Evolutionary conservation across 2,113 vertebrate genomes (phyloP), one percentile per base, ranked within the genome.

Genomic region (Balaenoptera acutorostrata): DNA sequence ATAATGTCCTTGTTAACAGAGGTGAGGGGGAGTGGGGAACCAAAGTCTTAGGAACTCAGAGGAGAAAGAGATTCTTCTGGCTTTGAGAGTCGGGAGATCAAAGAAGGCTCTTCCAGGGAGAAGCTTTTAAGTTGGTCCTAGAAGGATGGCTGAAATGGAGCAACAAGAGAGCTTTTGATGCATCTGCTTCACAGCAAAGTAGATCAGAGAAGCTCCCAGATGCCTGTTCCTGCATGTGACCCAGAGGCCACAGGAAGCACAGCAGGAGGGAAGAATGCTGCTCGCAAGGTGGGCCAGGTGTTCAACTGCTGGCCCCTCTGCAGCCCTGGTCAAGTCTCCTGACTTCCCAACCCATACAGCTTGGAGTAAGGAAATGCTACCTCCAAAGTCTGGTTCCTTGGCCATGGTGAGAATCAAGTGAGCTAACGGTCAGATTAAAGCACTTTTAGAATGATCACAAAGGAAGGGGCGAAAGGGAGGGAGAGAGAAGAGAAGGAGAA

Each of bases 261-360:
- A 6, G 78, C 6, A 21, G 20, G 63, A 23, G 33, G 3, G 8
- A 5, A 61, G 21, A 25, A 36, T 33, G 52, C 44, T 72, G 52
- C 7, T 2, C 15, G 41, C 44, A 17, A 31, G 36, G 23, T 4
- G 29, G 6, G 20, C 15, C 6, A 6, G 6, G 3, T 2, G 12
- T 41, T 31, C 20, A 5, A 59, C 33, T 13, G 52, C 21, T 52
- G 2, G 25, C 31, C 23, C 7, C 33, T 6, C 29, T 41, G 29
- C 31, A 31, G 36, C 9, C 8, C 39, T 44, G 31, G 14, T 25
- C 25, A 82, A 21, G 14, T 46, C 23, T 63, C 74, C 77, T 46
- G 59, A 52, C 39, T 46, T 61, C n/a, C 39, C 27, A 41, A 36
- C 6, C 4, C 9, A 69, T 52, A 1, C 0, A 4, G 57, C 71